Evolutionary conservation across 2,113 vertebrate genomes (phyloP), one percentile per base, ranked within the genome.

Genomic region (Variabilichromis moorii): DNA sequence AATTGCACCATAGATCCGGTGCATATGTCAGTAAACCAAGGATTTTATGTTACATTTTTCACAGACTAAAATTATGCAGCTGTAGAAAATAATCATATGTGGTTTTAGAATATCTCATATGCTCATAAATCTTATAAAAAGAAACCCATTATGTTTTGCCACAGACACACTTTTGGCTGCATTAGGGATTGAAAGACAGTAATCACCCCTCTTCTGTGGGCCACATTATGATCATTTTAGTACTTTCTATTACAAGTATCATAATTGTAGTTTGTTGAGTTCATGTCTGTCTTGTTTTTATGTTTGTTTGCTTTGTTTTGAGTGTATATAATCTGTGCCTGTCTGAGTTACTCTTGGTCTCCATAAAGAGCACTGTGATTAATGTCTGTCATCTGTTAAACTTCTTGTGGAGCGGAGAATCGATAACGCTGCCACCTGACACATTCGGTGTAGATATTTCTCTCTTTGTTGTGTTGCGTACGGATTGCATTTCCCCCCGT

Each of bases 371-470:
- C 54, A 28, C 4, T 4, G 71, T 91, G 91, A 95, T 92, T 86
- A 91, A 95, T 94, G 89, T 84, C 86, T 79, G 81, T 91, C 87
- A 91, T 91, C 92, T 90, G 68, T 92, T 90, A 86, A 92, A 91
- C 83, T 82, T 92, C 87, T 86, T 80, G 42, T 68, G 83, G 54
- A 78, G 82, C 88, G 19, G 85, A 50, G 81, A 94, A 95, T 95
- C 94, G 28, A 94, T 95, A 91, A 82, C 24, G 83, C 40, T 33
- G 45, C 73, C 26, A 13, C 45, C 86, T 88, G 92, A 91, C 84
- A 84, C 68, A 93, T 92, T 91, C 90, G 61, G 87, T 51, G 80
- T 82, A 88, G 81, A 90, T 90, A 86, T 91, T 93, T 85, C 89
- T 87, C 92, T 90, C 88, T 79, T 84, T 40, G 66, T 90, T 86